Evolutionary conservation across 2,113 vertebrate species (phyloP).

Genomic region (Myotis brandtii): DNA sequence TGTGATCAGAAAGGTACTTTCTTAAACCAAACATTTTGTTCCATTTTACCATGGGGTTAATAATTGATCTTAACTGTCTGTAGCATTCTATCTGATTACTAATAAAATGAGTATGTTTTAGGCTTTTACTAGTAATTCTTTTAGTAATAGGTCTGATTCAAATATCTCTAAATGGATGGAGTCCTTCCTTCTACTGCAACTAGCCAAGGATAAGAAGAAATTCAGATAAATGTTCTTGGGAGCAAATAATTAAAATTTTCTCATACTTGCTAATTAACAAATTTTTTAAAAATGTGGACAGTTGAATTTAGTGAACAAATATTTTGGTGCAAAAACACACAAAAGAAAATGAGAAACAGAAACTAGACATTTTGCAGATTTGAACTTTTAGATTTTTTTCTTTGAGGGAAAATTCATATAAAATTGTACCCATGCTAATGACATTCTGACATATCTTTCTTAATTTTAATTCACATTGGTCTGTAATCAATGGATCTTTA

Average conservation of each 20-base stretch:
- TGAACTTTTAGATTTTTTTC: not conserved
- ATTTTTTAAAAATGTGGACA: not conserved
- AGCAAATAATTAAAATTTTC: conserved; percentile 43
- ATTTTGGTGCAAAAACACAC: no score
- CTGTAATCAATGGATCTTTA: conserved; percentile 2
- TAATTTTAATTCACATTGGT: not conserved
- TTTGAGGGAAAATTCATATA: not conserved
- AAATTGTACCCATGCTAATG: conserved; percentile 20
- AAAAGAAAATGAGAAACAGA: no score
- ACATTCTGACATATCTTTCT: not conserved
- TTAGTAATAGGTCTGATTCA: not conserved
- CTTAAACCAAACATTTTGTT: not conserved
- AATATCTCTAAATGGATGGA: not conserved
- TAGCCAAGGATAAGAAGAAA: not conserved
- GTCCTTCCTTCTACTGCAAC: not conserved
- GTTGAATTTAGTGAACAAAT: conserved; percentile 27
- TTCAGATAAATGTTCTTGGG: not conserved
- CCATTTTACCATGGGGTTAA: not conserved
- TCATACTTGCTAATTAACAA: not conserved
- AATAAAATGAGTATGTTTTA: conserved; percentile 34
- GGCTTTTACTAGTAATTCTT: conserved; percentile 21
- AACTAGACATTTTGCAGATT: not conserved
- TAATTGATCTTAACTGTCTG: not conserved
- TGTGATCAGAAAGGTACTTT: conserved; percentile 16
- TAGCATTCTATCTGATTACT: not conserved